Conservation (phyloP, 2,797 vertebrate species). For the Mycteria americana region DNA sequence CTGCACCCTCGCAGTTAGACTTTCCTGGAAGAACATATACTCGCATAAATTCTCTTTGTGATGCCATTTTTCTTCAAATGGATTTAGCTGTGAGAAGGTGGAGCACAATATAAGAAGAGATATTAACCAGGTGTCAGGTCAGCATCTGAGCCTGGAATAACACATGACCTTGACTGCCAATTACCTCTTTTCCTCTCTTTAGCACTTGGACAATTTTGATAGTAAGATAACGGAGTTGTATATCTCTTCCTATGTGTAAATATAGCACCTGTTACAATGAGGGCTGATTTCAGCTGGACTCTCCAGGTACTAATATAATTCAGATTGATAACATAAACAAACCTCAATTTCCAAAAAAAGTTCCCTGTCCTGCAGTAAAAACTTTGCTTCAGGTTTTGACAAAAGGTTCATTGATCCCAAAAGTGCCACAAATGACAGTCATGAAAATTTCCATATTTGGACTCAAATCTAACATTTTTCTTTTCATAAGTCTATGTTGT, state of each 20-base stretch:
- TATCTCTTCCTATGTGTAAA: neutral
- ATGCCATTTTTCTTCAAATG: neutral
- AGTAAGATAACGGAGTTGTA: neutral
- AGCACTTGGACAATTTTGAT: neutral
- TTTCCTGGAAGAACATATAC: neutral
- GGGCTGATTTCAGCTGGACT: neutral
- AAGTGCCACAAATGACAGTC: neutral
- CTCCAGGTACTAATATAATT: neutral
- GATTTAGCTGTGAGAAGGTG: neutral
- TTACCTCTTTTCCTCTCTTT: neutral
- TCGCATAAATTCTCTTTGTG: neutral
- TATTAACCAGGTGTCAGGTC: neutral
- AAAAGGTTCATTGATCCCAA: neutral
- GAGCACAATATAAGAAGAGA: neutral
- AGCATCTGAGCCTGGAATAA: neutral
- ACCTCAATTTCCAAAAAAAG: neutral
- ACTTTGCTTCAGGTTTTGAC: neutral
- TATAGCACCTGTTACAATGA: neutral
- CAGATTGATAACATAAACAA: neutral
- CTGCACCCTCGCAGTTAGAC: neutral
- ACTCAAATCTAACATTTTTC: neutral
- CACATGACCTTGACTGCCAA: neutral
- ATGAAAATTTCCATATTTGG: neutral
- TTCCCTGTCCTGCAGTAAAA: neutral
- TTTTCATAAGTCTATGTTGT: neutral